Base-by-base conservation (phyloP, 2,113 vertebrate species). In the Lophura nycthemera region DNA sequence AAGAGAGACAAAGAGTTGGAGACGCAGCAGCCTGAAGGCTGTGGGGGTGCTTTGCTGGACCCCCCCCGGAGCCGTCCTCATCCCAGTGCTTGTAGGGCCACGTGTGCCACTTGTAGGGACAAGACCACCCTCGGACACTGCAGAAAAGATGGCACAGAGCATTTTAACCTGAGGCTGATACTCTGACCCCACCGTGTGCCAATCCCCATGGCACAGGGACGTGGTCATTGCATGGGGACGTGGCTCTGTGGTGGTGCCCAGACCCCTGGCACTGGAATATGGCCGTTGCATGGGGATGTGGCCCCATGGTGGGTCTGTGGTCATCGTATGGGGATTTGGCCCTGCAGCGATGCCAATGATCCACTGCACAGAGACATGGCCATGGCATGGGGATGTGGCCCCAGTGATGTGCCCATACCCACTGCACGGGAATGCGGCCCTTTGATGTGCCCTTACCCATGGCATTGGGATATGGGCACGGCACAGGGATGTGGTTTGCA, bases 1-100 rank as follows among this genome's bases (percentile, higher is more conserved):
- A 34, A 87, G 93, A 54, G 11, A 93, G 90, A 95, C 93, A 90
- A 95, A 93, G 95, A 92, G 64, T 3, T 36, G 4, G 86, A 7
- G 47, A 66, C 4, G 60, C 66, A 42, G 90, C 72, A 64, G 85
- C 78, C 74, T 0, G 4, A 66, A 40, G 66, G 74, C 86, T 57
- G 70, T 6, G 65, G 89, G 91, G 76, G 71, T 18, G 84, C 71
- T 2, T 1, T 22, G 66, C 45, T 36, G 85, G 84, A 67, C 57
- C 50, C 12, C 50, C 50, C 83, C 36, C 3, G 6, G 81, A 80
- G 91, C 91, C 2, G 10, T 34, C 43, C 21, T 67, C 40, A 0
- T 4, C 25, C 29, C 2, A 65, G 82, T 0, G 6, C 64, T 89
- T 0, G 21, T 0, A 2, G 61, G 54, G 54, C 30, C 17, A 14